Evolutionary conservation across 2,888 invertebrate species (phyloP).

Genomic region (Anthrax anthrax): DNA sequence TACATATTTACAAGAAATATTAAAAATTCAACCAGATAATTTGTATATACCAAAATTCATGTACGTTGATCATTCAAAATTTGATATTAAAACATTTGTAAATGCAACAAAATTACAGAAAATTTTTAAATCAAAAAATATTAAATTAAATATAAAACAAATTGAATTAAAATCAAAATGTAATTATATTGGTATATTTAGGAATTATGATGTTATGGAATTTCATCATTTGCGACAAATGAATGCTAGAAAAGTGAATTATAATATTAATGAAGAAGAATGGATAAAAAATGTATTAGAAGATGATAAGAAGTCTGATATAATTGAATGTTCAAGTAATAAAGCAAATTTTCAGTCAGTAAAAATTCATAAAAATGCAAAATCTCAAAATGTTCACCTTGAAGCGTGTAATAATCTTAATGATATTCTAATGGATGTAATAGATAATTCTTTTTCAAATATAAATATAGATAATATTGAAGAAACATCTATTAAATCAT

Average conservation of each 20-base stretch:
- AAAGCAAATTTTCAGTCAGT: background rate
- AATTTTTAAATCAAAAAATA: constrained; percentile 13
- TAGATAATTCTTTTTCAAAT: background rate
- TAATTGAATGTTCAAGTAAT: background rate
- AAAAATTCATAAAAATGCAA: background rate
- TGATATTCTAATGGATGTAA: too few relatives aligned
- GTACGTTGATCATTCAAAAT: constrained; percentile 21
- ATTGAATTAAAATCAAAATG: constrained; percentile 13
- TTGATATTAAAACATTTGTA: constrained; percentile 20
- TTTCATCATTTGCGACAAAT: background rate
- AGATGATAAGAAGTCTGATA: background rate
- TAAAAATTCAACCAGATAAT: constrained; percentile 7
- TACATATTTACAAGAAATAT: constrained; percentile 23
- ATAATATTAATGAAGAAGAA: constrained; percentile 15
- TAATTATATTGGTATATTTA: constrained; percentile 19
- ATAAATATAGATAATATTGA: background rate
- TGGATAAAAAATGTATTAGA: constrained; percentile 17
- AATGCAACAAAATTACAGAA: constrained; percentile 15
- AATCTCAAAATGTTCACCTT: background rate
- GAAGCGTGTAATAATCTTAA: too few relatives aligned
- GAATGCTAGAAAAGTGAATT: constrained; percentile 15
- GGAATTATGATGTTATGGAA: constrained; percentile 5
- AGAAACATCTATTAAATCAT: constrained; percentile 14
- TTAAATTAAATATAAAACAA: constrained; percentile 16
- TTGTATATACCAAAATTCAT: constrained; percentile 22